A percentile compares a stretch with the other conserved stretches of the same genome.
Conservation (phyloP, 2,888 invertebrate genomes). For the Eristalis tenax region DNA sequence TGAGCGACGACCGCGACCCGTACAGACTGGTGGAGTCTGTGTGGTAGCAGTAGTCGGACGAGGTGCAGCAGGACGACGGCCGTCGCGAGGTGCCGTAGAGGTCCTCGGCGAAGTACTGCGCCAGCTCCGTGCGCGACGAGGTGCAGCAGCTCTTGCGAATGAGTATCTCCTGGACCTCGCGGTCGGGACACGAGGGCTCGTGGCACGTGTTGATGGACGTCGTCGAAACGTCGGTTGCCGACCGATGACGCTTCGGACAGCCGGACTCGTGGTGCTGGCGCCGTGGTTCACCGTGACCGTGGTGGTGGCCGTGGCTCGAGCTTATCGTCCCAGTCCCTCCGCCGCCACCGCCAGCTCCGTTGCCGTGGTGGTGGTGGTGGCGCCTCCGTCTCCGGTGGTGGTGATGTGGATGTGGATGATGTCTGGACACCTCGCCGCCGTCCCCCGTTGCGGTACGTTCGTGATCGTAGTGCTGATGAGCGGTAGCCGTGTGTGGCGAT, state of each 20-base stretch:
- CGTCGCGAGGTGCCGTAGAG: constrained; percentile 79
- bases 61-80: constrained; percentile 80
- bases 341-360: constrained; percentile 42
- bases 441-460: constrained; percentile 58
- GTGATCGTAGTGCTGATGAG: constrained; percentile 73
- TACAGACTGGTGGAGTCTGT: constrained; percentile 81
- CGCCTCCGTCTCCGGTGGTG: constrained; percentile 69
- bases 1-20: constrained; percentile 80
- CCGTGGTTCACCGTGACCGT: constrained; percentile 72
- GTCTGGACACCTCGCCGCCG: constrained; percentile 61
- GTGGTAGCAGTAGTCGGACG: constrained; percentile 81
- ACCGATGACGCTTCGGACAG: constrained; percentile 79
- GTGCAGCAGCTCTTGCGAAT: constrained; percentile 78
- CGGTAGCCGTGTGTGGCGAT: constrained; percentile 74
- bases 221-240: constrained; percentile 79
- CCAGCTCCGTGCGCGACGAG: constrained; percentile 79
- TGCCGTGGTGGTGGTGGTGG: constrained; percentile 76
- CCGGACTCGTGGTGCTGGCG: constrained; percentile 68
- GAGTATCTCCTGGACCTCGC: constrained; percentile 80
- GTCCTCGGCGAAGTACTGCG: constrained; percentile 80
- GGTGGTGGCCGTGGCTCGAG: constrained; percentile 74
- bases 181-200: constrained; percentile 78
- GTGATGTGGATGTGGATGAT: constrained; percentile 67
- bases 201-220: constrained; percentile 78
- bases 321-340: constrained; percentile 73